These are phyloP conservation scores for Zeuzera pyrina DNA, from an alignment of 2,888 invertebrate genomes.

Conservation along the genomic window DNA sequence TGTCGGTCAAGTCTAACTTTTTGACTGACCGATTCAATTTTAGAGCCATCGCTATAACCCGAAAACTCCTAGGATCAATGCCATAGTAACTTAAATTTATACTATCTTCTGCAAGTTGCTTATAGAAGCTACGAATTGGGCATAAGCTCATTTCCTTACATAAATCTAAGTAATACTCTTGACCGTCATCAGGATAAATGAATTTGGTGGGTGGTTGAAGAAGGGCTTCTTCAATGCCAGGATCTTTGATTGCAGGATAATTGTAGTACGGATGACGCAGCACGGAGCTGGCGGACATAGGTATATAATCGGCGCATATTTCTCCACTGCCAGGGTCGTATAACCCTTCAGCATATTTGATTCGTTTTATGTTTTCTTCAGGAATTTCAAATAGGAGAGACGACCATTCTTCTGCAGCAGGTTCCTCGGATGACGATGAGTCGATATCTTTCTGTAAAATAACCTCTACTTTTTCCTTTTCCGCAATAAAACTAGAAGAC, in stretches of 20 bases:
- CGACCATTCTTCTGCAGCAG: constrained; percentile 25
- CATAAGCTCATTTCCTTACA: constrained; percentile 26
- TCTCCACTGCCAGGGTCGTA: constrained; percentile 37
- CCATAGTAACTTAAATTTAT: constrained; percentile 25
- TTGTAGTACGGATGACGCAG: constrained; percentile 26
- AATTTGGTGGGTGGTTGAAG: constrained; percentile 22
- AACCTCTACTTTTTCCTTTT: constrained; percentile 3
- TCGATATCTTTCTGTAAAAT: constrained; percentile 9
- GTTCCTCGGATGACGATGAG: constrained; percentile 23
- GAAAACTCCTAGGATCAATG: constrained; percentile 21
- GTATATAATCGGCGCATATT: constrained; percentile 32
- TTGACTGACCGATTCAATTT: constrained; percentile 22
- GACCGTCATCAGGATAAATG: constrained; percentile 30
- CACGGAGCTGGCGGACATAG: constrained; percentile 32
- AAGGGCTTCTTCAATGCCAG: constrained; percentile 30
- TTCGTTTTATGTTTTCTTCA: constrained; percentile 20
- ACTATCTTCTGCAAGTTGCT: constrained; percentile 21
- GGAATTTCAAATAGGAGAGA: constrained; percentile 15
- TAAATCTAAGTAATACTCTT: constrained; percentile 30
- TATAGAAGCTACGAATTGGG: constrained; percentile 26
- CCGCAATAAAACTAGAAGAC: constrained; percentile 6
- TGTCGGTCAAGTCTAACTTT: constrained; percentile 28
- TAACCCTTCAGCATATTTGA: constrained; percentile 21
- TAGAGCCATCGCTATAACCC: constrained; percentile 29
- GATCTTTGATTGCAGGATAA: constrained; percentile 30